These are phyloP conservation scores for Sarcophaga subvicina DNA, from an alignment of 2,888 invertebrate species.

Conservation along the genomic window DNA sequence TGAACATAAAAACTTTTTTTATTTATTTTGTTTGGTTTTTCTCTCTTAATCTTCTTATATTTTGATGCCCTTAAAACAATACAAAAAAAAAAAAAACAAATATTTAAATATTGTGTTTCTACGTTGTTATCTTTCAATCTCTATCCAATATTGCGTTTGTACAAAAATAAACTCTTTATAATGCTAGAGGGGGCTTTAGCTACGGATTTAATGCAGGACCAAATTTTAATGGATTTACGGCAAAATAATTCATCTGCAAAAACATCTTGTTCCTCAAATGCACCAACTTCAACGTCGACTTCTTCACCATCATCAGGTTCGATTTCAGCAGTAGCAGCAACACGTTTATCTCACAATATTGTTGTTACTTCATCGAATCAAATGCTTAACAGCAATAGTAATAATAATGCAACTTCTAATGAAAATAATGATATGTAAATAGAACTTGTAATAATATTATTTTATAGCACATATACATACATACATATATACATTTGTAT, in stretches of 20 bases:
- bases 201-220: constrained; percentile 60
- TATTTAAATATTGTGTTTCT: constrained; percentile 15
- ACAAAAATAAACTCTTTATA: constrained; percentile 1
- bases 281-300: constrained; percentile 28
- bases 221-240: constrained; percentile 66
- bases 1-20: neutral
- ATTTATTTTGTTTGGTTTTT: constrained; percentile 16
- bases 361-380: constrained; percentile 63
- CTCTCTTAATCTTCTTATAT: neutral
- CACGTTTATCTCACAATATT: constrained; percentile 51
- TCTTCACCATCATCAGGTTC: constrained; percentile 42
- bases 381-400: constrained; percentile 53
- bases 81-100: neutral
- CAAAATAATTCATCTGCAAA: constrained; percentile 58
- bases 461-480: neutral
- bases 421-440: constrained; percentile 62
- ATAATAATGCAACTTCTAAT: constrained; percentile 23
- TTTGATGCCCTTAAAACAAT: constrained; percentile 16
- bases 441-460: neutral
- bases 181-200: constrained; percentile 46
- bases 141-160: neutral
- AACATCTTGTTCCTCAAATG: constrained; percentile 29
- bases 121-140: constrained; percentile 33
- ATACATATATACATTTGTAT: neutral
- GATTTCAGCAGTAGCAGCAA: constrained; percentile 38